Percentiles rank a stretch among this genome's conserved stretches.
phyloP scores from a whole-genome alignment of 2,113 vertebrate genomes.

The Canis aureus region DNA sequence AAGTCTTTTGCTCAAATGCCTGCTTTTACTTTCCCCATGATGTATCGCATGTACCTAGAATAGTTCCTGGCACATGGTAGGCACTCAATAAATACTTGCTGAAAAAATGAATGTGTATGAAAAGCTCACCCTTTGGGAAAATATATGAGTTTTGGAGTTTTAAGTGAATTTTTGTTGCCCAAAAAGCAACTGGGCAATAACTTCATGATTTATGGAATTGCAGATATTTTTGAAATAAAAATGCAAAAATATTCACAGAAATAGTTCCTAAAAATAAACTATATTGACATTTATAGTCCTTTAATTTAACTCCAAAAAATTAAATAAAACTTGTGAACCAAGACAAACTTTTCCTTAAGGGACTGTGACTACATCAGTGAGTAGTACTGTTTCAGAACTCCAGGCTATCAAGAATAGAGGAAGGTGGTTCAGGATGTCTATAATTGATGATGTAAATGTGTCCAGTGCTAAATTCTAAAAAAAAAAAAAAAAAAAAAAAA shows the following conservation, averaged over 20 bases:
- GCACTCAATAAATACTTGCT: not conserved
- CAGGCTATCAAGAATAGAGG: not conserved
- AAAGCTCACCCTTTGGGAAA: not conserved
- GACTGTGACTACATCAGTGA: not conserved
- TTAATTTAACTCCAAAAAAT: not conserved
- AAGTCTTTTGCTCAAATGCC: not conserved
- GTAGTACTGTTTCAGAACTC: not conserved
- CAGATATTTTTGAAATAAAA: constrained; percentile 3
- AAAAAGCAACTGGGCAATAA: not conserved
- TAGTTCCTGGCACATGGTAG: not conserved
- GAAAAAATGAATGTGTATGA: not conserved
- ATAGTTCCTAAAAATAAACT: not conserved
- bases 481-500: no score
- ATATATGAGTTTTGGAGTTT: not conserved
- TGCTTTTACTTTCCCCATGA: not conserved
- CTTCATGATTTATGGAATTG: not conserved
- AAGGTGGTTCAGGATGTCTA: not conserved
- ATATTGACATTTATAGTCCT: not conserved
- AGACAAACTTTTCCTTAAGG: not conserved
- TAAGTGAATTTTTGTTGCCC: not conserved
- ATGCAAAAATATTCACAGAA: not conserved
- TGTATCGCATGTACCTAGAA: not conserved
- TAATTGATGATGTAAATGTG: not conserved
- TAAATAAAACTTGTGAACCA: not conserved
- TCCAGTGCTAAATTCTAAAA: not conserved